Conservation (phyloP, 2,888 invertebrate species). For the Deroplatys truncata region DNA sequence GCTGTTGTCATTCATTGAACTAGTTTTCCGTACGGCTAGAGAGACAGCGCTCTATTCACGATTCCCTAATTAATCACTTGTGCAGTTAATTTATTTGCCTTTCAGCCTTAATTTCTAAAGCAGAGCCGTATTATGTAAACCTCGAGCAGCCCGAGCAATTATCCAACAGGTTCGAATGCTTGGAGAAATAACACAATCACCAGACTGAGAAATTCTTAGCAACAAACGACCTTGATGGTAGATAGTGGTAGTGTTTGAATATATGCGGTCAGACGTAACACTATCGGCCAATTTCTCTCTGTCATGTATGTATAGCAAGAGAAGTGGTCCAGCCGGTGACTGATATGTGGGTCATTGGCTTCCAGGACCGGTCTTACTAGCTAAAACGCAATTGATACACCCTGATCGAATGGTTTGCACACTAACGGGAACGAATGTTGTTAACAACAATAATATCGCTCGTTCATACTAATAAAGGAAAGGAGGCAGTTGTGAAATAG, state of each 20-base stretch:
- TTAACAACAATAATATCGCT: no score
- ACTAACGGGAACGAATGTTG: no score
- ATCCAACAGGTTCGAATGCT: background rate
- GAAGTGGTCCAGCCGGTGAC: background rate
- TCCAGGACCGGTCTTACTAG: background rate
- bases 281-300: background rate
- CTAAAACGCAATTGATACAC: background rate
- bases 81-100: background rate
- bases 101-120: background rate
- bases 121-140: background rate
- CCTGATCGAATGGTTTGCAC: background rate
- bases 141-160: background rate
- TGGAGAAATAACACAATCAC: background rate
- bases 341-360: background rate
- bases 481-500: no score
- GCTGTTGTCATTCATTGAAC: background rate
- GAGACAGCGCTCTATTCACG: no score
- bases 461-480: no score
- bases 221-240: background rate
- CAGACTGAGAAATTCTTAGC: no score
- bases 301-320: background rate
- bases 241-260: background rate
- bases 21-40: background rate
- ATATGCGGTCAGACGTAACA: background rate
- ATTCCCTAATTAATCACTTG: background rate